phyloP scores from a whole-genome alignment of 37 sponge, comb jelly and placozoan species.

The Theonella swinhoei region DNA sequence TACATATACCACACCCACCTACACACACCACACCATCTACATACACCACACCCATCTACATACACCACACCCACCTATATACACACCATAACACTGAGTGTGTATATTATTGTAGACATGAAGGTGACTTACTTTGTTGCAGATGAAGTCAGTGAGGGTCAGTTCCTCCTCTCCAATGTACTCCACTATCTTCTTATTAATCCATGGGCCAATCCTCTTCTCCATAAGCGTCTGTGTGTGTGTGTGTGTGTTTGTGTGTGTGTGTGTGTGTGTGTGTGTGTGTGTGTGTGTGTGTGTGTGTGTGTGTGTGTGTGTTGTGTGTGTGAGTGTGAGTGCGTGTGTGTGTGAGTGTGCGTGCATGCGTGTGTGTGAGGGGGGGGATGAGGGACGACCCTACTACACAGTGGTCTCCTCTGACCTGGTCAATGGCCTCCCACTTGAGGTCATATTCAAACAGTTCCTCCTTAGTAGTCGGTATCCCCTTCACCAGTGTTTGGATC shows the following conservation, averaged over 20 bases:
- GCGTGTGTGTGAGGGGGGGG: too few relatives aligned
- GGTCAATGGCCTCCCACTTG: constrained; percentile 91
- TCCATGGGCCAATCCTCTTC: constrained; percentile 93
- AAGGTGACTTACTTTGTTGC: constrained; percentile 96
- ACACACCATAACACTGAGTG: too few relatives aligned
- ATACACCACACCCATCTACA: too few relatives aligned
- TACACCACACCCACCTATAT: constrained; percentile 11
- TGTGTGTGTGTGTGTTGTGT: too few relatives aligned
- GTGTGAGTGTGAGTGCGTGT: too few relatives aligned
- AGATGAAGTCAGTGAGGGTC: constrained; percentile 91
- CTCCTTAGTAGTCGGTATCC: constrained; percentile 91
- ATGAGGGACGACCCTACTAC: background rate
- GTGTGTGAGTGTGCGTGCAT: too few relatives aligned
- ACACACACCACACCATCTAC: constrained; percentile 11
- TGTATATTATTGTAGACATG: too few relatives aligned
- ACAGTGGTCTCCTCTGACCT: constrained; percentile 76
- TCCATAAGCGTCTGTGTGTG: constrained; percentile 88
- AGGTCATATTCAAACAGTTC: constrained; percentile 91
- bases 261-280: too few relatives aligned
- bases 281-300: too few relatives aligned
- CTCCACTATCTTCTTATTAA: constrained; percentile 97
- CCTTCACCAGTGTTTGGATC: constrained; percentile 85
- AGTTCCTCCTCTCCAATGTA: constrained; percentile 98
- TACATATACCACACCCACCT: constrained; percentile 9
- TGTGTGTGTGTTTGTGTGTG: too few relatives aligned